Evolutionary conservation across 2,888 invertebrate species (phyloP), one percentile per base, ranked within the genome.

Genomic region (Fabriciana adippe): DNA sequence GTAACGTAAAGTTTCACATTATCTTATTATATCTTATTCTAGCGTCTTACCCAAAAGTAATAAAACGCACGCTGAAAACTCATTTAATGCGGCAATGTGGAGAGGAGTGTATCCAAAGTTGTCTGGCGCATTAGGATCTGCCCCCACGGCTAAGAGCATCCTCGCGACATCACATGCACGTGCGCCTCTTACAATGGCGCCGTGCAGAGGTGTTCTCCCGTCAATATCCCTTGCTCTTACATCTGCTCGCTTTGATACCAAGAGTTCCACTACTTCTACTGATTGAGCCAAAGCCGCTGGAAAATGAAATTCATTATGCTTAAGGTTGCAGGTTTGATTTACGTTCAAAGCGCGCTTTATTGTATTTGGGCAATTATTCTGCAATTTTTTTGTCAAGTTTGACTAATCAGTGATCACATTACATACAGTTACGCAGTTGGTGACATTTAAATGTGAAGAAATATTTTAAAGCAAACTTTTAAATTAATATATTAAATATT

Each of bases 21-120:
- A 16, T 6, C 16, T 15, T 16, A 51, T 16, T 16, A 51, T 51
- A 16, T 26, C 26, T 26, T 16, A 8, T 13, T 21, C 21, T 41
- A 50, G 26, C 21, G 13, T 64, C 69, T 83, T 77, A 84, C 93
- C 94, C 73, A 97, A 89, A 63, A 97, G 90, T 65, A 96, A 87
- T 77, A 95, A 91, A 15, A 96, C 97, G 76, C 96, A 95, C 18
- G 94, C 93, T 8, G 97, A 96, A 77, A 96, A 96, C 83, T 97
- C 97, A 80, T 97, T 96, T 41, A 97, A 88, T 0, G 97, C 97
- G 0, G 97, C 97, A 55, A 97, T 94, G 81, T 97, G 97, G 47
- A 97, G 84, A 0, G 97, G 95, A 0, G 97, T 97, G 79, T 97
- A 97, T n/a, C 97, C 97, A 78, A 95, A 97, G 74, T 94, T 94